Evolutionary conservation across 1,140 invertebrate species (phyloP).

Genomic region (Nomia melanderi): DNA sequence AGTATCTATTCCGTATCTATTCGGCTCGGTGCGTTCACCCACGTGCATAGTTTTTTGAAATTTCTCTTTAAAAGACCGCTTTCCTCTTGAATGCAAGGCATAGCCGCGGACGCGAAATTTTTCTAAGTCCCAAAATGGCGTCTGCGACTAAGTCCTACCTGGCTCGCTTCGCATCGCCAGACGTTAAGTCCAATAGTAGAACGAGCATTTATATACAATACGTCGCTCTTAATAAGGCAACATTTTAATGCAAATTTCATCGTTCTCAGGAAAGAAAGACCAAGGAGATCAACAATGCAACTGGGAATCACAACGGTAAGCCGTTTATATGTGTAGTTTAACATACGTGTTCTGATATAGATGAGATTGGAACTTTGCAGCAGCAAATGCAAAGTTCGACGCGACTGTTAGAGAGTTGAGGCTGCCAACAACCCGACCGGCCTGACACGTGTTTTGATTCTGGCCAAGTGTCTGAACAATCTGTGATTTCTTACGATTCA

Average conservation of each 20-base stretch:
- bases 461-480: constrained; percentile 27
- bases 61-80: constrained; percentile 46
- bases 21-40: not conserved
- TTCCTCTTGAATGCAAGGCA: constrained; percentile 70
- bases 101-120: constrained; percentile 83
- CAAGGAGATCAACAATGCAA: constrained; percentile 75
- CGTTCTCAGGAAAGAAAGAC: constrained; percentile 75
- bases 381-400: constrained; percentile 22
- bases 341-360: constrained; percentile 28
- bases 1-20: constrained; percentile 59
- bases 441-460: constrained; percentile 50
- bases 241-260: constrained; percentile 5
- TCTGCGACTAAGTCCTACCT: constrained; percentile 86
- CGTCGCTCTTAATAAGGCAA: not conserved
- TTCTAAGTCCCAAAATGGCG: constrained; percentile 94
- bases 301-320: constrained; percentile 78
- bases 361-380: constrained; percentile 32
- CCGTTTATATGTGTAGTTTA: constrained; percentile 45
- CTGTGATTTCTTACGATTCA: constrained; percentile 19
- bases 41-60: constrained; percentile 60
- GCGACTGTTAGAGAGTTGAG: constrained; percentile 7
- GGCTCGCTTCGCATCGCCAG: constrained; percentile 28
- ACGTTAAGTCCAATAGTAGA: constrained; percentile 36
- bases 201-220: constrained; percentile 31
- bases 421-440: constrained; percentile 49